Percentiles rank a stretch among this genome's conserved stretches.
Evolutionary conservation across 2,113 vertebrate species (phyloP).

Genomic region (Dromiciops gliroides): DNA sequence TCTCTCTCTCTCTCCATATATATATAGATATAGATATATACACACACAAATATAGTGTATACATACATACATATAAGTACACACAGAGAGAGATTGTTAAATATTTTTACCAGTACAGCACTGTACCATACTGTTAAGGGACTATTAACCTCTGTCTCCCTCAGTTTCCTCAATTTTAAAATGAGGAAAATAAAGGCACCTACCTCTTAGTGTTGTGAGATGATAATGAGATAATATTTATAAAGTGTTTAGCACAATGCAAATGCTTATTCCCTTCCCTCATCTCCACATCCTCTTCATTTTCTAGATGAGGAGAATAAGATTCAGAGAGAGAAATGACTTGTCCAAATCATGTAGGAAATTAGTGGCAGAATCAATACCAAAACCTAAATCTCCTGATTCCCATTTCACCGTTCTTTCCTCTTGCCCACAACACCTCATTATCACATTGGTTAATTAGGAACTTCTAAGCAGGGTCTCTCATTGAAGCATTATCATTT

Average conservation of each 20-base stretch:
- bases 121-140: neutral
- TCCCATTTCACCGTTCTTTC: neutral
- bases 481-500: neutral
- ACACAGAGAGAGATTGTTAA: neutral
- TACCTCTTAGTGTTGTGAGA: neutral
- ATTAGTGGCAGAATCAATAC: too few species aligned
- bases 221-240: too few species aligned
- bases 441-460: neutral
- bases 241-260: neutral
- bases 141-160: neutral
- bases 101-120: neutral
- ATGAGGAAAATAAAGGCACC: neutral
- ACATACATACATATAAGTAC: neutral
- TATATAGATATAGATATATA: neutral
- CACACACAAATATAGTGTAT: neutral
- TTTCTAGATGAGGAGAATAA: neutral
- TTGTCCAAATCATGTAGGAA: neutral
- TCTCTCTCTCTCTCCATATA: neutral
- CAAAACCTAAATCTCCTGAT: neutral
- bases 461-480: neutral
- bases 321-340: neutral
- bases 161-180: neutral
- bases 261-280: neutral
- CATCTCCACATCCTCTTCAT: neutral
- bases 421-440: neutral